Percentiles rank a stretch among this genome's conserved stretches.
These are phyloP conservation scores for Leptopilina clavipes DNA, from an alignment of 1,140 invertebrate genomes.

Conservation along the genomic window DNA sequence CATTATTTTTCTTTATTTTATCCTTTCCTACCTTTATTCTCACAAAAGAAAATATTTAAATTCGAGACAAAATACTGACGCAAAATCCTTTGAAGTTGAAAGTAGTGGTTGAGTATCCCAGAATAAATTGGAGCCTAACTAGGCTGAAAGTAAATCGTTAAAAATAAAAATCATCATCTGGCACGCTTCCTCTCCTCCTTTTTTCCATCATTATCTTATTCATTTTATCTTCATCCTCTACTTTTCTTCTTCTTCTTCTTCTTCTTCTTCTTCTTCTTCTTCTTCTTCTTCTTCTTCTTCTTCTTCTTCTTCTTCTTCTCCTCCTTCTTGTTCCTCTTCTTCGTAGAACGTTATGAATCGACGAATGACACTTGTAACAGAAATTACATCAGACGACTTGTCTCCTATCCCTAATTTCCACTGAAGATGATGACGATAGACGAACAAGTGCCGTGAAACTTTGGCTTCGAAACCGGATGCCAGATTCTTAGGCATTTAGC, in stretches of 20 bases:
- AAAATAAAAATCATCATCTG: conserved; percentile 18
- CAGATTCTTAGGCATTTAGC: conserved; percentile 36
- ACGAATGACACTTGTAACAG: conserved; percentile 19
- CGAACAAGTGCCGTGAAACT: conserved; percentile 24
- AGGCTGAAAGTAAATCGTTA: conserved; percentile 11
- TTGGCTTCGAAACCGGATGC: conserved; percentile 24
- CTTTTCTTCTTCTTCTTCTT: not conserved
- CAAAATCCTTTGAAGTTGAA: not conserved
- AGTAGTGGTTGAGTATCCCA: not conserved
- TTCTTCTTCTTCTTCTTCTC: not conserved
- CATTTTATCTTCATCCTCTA: too few relatives aligned
- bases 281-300: too few relatives aligned
- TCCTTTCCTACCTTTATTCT: not conserved
- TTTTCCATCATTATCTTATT: not conserved
- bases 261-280: not conserved
- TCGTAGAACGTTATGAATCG: not conserved
- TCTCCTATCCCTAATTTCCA: conserved; percentile 18
- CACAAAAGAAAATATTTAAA: not conserved
- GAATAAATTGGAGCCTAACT: conserved; percentile 13
- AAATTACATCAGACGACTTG: conserved; percentile 34
- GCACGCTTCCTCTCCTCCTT: conserved; percentile 30
- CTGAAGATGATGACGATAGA: conserved; percentile 6
- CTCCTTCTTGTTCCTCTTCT: not conserved
- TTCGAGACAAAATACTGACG: not conserved
- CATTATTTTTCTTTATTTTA: not conserved